A percentile compares a stretch with the other conserved stretches of the same genome.
phyloP scores from a whole-genome alignment of 2,888 invertebrate genomes.

The Nomada fucata region DNA sequence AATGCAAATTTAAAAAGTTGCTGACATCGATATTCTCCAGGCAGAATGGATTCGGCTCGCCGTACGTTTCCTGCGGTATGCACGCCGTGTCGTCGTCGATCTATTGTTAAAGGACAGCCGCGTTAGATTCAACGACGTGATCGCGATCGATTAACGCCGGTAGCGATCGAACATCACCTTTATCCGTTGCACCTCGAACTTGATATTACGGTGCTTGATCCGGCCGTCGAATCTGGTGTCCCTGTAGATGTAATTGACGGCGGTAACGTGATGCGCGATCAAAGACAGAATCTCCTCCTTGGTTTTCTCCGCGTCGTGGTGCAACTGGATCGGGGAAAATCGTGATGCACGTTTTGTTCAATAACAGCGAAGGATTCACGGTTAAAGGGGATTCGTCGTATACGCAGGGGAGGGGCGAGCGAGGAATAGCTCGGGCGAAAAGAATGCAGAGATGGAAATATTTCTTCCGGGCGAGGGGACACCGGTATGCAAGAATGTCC shows the following conservation, averaged over 20 bases:
- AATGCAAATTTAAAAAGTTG: constrained; percentile 99
- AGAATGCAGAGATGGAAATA: constrained; percentile 43
- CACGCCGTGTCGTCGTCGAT: constrained; percentile 96
- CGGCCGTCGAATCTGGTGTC: constrained; percentile 97
- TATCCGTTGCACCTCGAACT: constrained; percentile 97
- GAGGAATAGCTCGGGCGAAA: constrained; percentile 27
- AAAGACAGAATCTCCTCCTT: constrained; percentile 98
- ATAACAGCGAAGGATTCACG: constrained; percentile 13
- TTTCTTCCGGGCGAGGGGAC: constrained; percentile 35
- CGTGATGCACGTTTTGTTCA: constrained; percentile 12
- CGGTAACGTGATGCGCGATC: constrained; percentile 99
- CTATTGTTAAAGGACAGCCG: constrained; percentile 84
- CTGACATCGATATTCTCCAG: constrained; percentile 99
- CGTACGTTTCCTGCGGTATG: constrained; percentile 85
- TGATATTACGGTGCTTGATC: constrained; percentile 95
- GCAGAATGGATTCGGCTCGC: constrained; percentile 95
- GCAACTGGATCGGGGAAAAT: constrained; percentile 84
- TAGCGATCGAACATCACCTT: constrained; percentile 85
- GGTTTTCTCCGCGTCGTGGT: constrained; percentile 93
- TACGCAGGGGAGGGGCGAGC: constrained; percentile 2
- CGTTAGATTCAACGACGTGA: background rate
- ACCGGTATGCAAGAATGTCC: constrained; percentile 53
- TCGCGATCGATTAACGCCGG: background rate
- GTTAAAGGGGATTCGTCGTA: constrained; percentile 27
- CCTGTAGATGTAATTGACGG: constrained; percentile 98